Conservation (phyloP, 2,113 vertebrate species). For the Ophthalmolycus amberensis region DNA sequence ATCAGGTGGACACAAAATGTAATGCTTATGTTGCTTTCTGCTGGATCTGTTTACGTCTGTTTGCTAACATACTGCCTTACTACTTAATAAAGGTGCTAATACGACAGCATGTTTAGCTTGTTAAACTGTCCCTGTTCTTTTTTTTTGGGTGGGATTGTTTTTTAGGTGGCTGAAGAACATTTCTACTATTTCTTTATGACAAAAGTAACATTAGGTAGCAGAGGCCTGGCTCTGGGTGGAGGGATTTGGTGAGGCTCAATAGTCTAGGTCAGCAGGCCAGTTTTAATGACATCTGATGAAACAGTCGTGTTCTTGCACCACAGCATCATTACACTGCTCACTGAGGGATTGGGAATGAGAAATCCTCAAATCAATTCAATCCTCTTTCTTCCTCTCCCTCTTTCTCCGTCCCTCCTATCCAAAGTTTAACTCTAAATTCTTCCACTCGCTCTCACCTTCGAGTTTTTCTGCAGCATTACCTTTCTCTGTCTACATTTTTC, state of each 20-base stretch:
- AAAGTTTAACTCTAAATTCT: not conserved
- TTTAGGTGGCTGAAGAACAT: not conserved
- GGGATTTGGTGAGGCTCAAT: not conserved
- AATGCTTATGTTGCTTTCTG: not conserved
- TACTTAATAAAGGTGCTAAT: not conserved
- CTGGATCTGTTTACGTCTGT: not conserved
- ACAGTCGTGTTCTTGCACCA: not conserved
- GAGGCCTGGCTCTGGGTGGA: not conserved
- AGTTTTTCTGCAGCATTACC: not conserved
- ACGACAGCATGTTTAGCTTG: not conserved
- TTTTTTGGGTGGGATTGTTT: not conserved
- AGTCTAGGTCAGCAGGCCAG: slow-evolving; percentile 1
- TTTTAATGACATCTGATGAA: slow-evolving; percentile 29
- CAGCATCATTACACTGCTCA: slow-evolving; percentile 17
- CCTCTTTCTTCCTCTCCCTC: not conserved
- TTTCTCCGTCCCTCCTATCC: not conserved
- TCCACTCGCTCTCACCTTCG: not conserved
- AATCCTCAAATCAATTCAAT: slow-evolving; percentile 15
- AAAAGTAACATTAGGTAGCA: not conserved
- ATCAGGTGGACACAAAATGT: not conserved
- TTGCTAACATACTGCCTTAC: not conserved
- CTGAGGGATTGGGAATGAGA: not conserved
- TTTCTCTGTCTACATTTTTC: not conserved
- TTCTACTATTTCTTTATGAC: not conserved
- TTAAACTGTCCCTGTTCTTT: not conserved